A percentile compares a stretch with the other conserved stretches of the same genome.
phyloP scores from a whole-genome alignment of 1,140 invertebrate species.

The Apolygus lucorum region DNA sequence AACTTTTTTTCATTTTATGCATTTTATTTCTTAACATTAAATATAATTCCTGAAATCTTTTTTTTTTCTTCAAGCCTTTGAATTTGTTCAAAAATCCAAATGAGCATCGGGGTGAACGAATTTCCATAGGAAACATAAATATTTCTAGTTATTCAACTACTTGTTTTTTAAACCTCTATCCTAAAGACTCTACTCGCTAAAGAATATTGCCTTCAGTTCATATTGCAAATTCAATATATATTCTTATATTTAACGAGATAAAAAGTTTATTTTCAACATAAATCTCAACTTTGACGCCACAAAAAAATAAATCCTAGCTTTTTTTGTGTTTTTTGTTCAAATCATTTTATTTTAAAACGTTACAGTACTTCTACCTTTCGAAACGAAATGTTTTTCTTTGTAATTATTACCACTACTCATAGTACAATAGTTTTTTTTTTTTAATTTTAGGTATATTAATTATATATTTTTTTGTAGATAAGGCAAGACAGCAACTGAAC shows the following conservation, averaged over 20 bases:
- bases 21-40: too few relatives aligned
- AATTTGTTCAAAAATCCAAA: conserved; percentile 12
- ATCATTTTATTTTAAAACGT: conserved; percentile 17
- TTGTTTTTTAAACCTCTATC: conserved; percentile 1
- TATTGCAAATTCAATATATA: conserved; percentile 24
- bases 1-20: too few relatives aligned
- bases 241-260: neutral
- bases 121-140: conserved; percentile 28
- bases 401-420: neutral
- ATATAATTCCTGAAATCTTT: too few relatives aligned
- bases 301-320: neutral
- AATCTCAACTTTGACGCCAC: neutral
- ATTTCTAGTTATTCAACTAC: neutral
- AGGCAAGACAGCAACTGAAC: conserved; percentile 25
- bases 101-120: conserved; percentile 24
- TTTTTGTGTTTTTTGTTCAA: conserved; percentile 4
- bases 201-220: conserved; percentile 29
- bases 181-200: conserved; percentile 18
- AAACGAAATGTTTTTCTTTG: conserved; percentile 5
- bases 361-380: neutral
- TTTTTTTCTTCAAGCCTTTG: neutral
- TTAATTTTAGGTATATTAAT: conserved; percentile 12
- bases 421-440: conserved; percentile 12
- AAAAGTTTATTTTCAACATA: neutral
- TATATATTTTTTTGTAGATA: conserved; percentile 15